Evolutionary conservation across 2,113 vertebrate species (phyloP).

Genomic region (Centrocercus urophasianus): DNA sequence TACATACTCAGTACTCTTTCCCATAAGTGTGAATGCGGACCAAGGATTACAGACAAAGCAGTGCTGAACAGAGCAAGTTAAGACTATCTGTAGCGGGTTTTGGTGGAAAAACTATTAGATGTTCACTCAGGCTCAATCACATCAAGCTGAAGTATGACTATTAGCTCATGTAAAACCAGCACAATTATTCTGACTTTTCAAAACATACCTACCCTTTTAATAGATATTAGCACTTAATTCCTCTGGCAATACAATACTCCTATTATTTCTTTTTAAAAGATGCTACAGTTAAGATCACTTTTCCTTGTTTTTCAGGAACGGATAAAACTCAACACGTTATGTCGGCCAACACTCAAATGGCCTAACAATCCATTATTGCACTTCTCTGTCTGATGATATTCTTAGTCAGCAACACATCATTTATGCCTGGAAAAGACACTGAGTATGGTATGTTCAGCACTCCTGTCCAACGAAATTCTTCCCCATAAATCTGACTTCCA

Average conservation of each 20-base stretch:
- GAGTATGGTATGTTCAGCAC: slow-evolving; percentile 1
- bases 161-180: neutral
- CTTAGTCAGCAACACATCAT: slow-evolving; percentile 22
- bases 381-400: neutral
- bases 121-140: neutral
- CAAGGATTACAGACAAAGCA: neutral
- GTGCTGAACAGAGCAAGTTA: neutral
- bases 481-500: slow-evolving; percentile 26
- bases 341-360: neutral
- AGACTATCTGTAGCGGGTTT: neutral
- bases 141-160: neutral
- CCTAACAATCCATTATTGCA: neutral
- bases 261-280: neutral
- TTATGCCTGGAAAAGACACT: slow-evolving; percentile 51
- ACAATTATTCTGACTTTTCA: neutral
- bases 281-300: neutral
- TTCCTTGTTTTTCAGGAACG: neutral
- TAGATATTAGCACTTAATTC: neutral
- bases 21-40: neutral
- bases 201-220: neutral
- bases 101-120: neutral
- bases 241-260: neutral
- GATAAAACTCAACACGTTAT: neutral
- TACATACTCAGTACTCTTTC: neutral
- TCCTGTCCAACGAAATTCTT: slow-evolving; percentile 26